Conservation (phyloP, 2,888 invertebrate species). For the Chorisops tibialis region DNA sequence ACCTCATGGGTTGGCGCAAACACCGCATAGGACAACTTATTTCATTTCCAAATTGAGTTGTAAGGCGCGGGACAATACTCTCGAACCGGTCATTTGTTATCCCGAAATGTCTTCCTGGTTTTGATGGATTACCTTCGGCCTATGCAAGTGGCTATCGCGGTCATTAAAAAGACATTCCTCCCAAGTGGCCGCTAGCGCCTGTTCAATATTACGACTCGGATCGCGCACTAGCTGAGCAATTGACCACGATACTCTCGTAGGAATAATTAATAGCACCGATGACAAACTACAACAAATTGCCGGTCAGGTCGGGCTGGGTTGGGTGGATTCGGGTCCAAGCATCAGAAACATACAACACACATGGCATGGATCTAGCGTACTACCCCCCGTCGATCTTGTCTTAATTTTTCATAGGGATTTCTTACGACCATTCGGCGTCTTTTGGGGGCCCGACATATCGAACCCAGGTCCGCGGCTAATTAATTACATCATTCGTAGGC, state of each 20-base stretch:
- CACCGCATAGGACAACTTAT: no score
- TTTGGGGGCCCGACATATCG: slow-evolving; percentile 6
- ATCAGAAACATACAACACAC: neutral
- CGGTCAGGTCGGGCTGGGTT: slow-evolving; percentile 8
- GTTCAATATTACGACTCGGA: slow-evolving; percentile 19
- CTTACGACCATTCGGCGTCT: no score
- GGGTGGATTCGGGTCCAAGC: neutral
- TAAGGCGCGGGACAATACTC: no score
- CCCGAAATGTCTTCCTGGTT: no score
- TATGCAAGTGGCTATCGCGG: neutral
- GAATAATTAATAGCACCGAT: slow-evolving; percentile 34
- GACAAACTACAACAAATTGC: slow-evolving; percentile 35
- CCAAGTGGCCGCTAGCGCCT: slow-evolving; percentile 23
- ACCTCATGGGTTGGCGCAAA: no score
- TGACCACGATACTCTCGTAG: slow-evolving; percentile 24
- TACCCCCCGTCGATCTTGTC: slow-evolving; percentile 32
- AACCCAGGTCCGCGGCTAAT: slow-evolving; percentile 24
- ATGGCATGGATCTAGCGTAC: neutral
- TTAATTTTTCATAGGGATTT: slow-evolving; percentile 32
- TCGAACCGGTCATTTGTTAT: no score
- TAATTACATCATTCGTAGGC: slow-evolving; percentile 33
- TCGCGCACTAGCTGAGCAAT: slow-evolving; percentile 18
- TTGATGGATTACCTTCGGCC: no score
- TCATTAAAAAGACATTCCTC: slow-evolving; percentile 25
- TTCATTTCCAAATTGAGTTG: no score